Percentiles rank a stretch among this genome's conserved stretches.
Conservation (phyloP, 2,888 invertebrate genomes). For the Cheilosia variabilis region DNA sequence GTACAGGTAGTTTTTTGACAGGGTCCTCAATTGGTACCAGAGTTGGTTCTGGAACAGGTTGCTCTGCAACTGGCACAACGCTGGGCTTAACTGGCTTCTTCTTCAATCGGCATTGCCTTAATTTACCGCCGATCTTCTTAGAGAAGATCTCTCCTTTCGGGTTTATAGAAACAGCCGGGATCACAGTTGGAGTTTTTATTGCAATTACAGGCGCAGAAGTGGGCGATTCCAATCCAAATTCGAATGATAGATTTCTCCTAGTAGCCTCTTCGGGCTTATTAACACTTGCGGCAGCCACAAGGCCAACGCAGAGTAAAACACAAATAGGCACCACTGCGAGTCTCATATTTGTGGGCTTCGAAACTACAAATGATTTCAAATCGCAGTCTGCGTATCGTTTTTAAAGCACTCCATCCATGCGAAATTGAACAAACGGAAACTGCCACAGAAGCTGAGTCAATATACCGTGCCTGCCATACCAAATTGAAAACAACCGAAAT, state of each 20-base stretch:
- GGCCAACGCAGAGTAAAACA: slow-evolving; percentile 46
- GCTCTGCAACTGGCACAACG: background rate
- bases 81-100: slow-evolving; percentile 9
- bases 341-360: slow-evolving; percentile 56
- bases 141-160: background rate
- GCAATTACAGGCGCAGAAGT: background rate
- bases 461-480: background rate
- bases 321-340: slow-evolving; percentile 61
- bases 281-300: slow-evolving; percentile 54
- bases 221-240: background rate
- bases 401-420: slow-evolving; percentile 31
- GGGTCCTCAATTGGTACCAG: background rate
- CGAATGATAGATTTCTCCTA: background rate
- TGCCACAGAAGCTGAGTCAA: slow-evolving; percentile 56
- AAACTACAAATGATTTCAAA: slow-evolving; percentile 48
- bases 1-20: background rate
- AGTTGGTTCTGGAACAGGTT: background rate
- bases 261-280: slow-evolving; percentile 13
- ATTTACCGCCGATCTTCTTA: background rate
- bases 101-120: slow-evolving; percentile 28
- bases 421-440: slow-evolving; percentile 13
- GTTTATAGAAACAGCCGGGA: slow-evolving; percentile 11
- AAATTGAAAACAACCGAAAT: slow-evolving; percentile 19
- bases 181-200: background rate
- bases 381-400: slow-evolving; percentile 24